Base-by-base conservation (phyloP, 2,113 vertebrate genomes). In the Anser cygnoides region DNA sequence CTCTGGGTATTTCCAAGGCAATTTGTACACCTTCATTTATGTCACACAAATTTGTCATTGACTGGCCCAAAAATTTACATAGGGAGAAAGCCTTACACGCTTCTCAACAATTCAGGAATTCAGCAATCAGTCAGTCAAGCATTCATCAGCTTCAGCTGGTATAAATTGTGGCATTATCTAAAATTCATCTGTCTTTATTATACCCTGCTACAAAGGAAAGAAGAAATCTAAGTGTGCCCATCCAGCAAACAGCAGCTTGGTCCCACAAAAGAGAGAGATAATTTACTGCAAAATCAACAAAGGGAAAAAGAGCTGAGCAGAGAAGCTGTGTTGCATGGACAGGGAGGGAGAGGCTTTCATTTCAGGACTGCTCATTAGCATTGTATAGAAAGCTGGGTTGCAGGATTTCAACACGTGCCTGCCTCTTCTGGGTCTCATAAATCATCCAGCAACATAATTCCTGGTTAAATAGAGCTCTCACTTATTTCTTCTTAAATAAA, bases 181-280 rank as follows among this genome's bases (percentile, higher is more conserved):
- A 96, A 96, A 97, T 71, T 93, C 93, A 98, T 97, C 94, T 96
- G 91, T 91, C 96, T 97, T 96, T 96, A 98, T 98, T 97, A 95
- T 84, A 68, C 89, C 67, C 96, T 93, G 94, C 96, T 89, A 97
- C 91, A 78, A 58, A 97, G 89, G 83, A 90, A 98, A 91, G 71
- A 84, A 93, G 94, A 93, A 95, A 95, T 72, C 81, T 72, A 94
- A 92, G 95, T 54, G 61, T 89, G 74, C 70, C 97, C 96, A 97
- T 96, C 97, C 97, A 96, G 83, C 92, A 95, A 98, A 96, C 89
- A 95, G 95, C 87, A 95, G 89, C 79, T 94, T 92, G 62, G 61
- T 93, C 83, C 86, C 93, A 90, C 92, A 97, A 97, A 94, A 96
- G 84, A 26, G 41, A 97, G 84, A 97, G 86, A 97, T 95, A 97